These are phyloP conservation scores for Nephrotoma flavescens DNA, from an alignment of 2,888 invertebrate species.

Conservation along the genomic window DNA sequence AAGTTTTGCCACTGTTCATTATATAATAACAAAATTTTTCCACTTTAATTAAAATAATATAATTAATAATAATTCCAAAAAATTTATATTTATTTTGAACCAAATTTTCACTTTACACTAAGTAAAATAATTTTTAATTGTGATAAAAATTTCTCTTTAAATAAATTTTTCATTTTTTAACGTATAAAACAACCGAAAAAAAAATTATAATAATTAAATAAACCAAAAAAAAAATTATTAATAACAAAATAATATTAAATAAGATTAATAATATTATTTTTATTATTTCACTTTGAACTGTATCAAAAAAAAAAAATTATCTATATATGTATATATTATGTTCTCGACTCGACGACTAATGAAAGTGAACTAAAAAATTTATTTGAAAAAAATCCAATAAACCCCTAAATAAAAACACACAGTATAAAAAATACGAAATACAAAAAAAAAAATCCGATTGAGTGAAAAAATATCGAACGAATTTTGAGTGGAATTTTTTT, in stretches of 20 bases:
- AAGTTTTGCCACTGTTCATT: neutral
- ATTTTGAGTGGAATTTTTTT: neutral
- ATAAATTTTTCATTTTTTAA: slow-evolving; percentile 1
- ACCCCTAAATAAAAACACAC: neutral
- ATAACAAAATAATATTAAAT: neutral
- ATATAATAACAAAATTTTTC: neutral
- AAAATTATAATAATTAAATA: neutral
- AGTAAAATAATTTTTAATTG: neutral
- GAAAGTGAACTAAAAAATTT: neutral
- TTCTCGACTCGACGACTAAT: neutral
- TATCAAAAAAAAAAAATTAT: neutral
- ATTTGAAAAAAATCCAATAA: neutral
- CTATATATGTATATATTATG: neutral
- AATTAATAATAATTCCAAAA: neutral
- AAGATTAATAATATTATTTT: neutral
- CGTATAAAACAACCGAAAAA: neutral
- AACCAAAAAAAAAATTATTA: neutral
- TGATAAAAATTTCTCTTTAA: slow-evolving; percentile 2
- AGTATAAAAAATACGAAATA: neutral
- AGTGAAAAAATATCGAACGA: neutral
- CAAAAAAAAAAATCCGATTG: neutral
- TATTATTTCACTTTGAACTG: neutral
- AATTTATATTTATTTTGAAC: neutral
- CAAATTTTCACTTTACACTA: neutral
- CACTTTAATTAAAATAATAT: neutral